Percentiles rank a stretch among this genome's conserved stretches.
Evolutionary conservation across 2,113 vertebrate genomes (phyloP).

Genomic region (zebrafish (Danio rerio)): GRCz12tu NC_133177.1:33920001-33920500

Average conservation of each 20-base stretch:
- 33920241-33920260: conserved; percentile 1
- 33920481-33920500: conserved; percentile 12
- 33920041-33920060: conserved; percentile 60
- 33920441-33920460: not conserved
- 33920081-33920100: conserved; percentile 51
- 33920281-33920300: not conserved
- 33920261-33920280: not conserved
- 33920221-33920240: not conserved
- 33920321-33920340: conserved; percentile 10
- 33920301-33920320: not conserved
- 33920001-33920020: not conserved
- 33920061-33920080: conserved; percentile 63
- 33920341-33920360: not conserved
- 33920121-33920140: conserved; percentile 14
- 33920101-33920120: conserved; percentile 20
- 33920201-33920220: no score
- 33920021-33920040: not conserved
- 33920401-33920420: not conserved
- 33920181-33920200: not conserved
- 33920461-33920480: not conserved
- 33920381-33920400: conserved; percentile 1
- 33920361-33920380: conserved; percentile 15
- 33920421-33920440: not conserved
- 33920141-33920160: not conserved
- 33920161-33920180: conserved; percentile 1